phyloP scores from a whole-genome alignment of 2,113 vertebrate species.

The Cephalopholis sonnerati region DNA sequence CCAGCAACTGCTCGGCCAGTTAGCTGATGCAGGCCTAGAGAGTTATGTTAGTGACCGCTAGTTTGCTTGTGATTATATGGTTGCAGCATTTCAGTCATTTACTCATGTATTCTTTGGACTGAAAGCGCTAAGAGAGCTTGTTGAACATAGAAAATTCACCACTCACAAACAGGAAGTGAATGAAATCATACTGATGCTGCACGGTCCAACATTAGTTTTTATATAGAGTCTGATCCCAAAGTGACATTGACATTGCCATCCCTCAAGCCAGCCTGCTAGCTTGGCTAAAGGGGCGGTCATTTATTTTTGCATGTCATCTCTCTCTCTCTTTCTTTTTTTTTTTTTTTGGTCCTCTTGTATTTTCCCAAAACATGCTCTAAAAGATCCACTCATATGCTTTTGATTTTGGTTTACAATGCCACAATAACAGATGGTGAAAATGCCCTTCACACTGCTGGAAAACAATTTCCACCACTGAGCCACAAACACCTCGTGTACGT shows the following conservation, averaged over 20 bases:
- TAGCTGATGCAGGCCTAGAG: too few species aligned
- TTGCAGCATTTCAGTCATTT: too few species aligned
- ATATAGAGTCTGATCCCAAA: not conserved
- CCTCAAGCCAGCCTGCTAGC: not conserved
- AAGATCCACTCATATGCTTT: not conserved
- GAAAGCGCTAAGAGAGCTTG: too few species aligned
- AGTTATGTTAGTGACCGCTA: too few species aligned
- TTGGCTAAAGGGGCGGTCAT: not conserved
- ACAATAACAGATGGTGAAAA: conserved; percentile 37
- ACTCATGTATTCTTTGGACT: too few species aligned
- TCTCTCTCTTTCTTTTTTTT: not conserved
- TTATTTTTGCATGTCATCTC: not conserved
- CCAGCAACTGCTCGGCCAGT: too few species aligned
- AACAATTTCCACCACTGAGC: conserved; percentile 32
- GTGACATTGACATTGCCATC: not conserved
- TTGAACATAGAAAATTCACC: too few species aligned
- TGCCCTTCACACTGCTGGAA: conserved; percentile 36
- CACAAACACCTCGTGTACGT: not conserved
- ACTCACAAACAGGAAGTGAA: too few species aligned
- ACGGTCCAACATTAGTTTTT: too few species aligned
- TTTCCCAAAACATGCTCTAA: not conserved
- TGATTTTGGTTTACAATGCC: conserved; percentile 17
- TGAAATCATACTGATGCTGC: too few species aligned
- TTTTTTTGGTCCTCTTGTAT: not conserved
- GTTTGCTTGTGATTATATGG: too few species aligned